These are phyloP conservation scores for Uloborus diversus DNA, from an alignment of 1,140 invertebrate genomes.

Conservation along the genomic window DNA sequence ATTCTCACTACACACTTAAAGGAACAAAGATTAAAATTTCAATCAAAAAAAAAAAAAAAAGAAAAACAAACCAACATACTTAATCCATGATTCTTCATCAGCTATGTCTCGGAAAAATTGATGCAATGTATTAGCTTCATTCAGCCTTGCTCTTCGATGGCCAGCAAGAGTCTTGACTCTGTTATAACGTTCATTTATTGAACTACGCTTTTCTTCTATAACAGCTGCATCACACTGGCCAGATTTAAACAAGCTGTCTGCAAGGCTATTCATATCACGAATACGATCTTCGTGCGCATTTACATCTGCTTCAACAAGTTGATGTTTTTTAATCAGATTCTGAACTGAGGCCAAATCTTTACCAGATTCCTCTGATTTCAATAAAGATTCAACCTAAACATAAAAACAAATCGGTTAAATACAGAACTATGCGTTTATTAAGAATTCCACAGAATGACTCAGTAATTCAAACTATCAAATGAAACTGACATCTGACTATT, in stretches of 20 bases:
- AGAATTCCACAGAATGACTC: too few relatives aligned
- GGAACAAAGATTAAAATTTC: too few relatives aligned
- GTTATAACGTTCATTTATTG: conserved; percentile 94
- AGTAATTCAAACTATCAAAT: too few relatives aligned
- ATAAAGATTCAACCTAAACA: conserved; percentile 79
- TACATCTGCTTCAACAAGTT: conserved; percentile 97
- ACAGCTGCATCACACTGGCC: conserved; percentile 94
- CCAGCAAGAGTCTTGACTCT: conserved; percentile 91
- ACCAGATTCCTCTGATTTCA: conserved; percentile 96
- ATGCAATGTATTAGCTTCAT: conserved; percentile 96
- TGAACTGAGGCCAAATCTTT: conserved; percentile 99
- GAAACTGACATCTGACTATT: too few relatives aligned
- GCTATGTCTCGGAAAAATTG: conserved; percentile 99
- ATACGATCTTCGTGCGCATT: conserved; percentile 95
- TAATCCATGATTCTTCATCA: conserved; percentile 99
- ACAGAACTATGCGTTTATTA: too few relatives aligned
- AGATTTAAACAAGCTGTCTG: conserved; percentile 91
- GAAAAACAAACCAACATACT: conserved; percentile 69
- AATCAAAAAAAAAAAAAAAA: too few relatives aligned
- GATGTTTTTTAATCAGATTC: conserved; percentile 99
- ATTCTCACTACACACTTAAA: too few relatives aligned
- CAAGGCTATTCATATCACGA: conserved; percentile 93
- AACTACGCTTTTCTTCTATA: conserved; percentile 90
- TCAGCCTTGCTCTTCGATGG: conserved; percentile 86
- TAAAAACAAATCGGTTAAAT: conserved; percentile 18